Base-by-base conservation (phyloP, 2,113 vertebrate genomes). In the Podiceps cristatus region DNA sequence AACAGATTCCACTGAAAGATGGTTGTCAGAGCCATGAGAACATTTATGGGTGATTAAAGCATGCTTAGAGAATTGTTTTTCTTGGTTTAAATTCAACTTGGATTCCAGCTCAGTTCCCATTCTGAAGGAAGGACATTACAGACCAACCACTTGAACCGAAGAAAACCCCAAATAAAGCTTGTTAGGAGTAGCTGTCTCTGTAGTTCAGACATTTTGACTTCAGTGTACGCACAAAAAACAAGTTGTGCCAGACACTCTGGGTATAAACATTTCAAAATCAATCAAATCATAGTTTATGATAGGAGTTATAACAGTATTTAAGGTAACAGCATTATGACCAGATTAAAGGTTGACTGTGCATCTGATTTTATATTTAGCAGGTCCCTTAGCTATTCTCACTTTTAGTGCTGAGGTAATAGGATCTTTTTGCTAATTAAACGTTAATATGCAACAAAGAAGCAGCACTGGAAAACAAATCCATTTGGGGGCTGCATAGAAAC, bases 151-250 rank as follows among this genome's bases (percentile, higher is more conserved):
- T 95, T 68, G 55, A 93, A 93, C 58, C 14, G 4, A 89, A 96
- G 93, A 97, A 96, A 90, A 82, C 45, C 94, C 95, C 95, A 94
- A 97, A 97, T 95, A 97, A 96, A 97, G 96, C 85, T 95, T 47
- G 80, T 59, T 88, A 58, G 37, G 63, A 84, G 84, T 10, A 77
- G 83, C n/a, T 76, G 92, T 60, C 76, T 95, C 47, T 86, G 35
- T 29, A 53, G 91, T 45, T 89, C 80, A 94, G 96, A 97, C 80
- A 58, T 96, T 92, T 93, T 78, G 68, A 93, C 94, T 96, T 91
- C 4, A 49, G 55, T 0, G 0, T 33, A 19, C 37, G 93, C 90
- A 90, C 52, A 96, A 76, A 91, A 91, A 97, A 93, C 76, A 96
- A 90, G 44, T 90, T 67, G 64, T 94, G 81, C 90, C 90, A 97